Percentiles rank a stretch among this genome's conserved stretches.
phyloP scores from a whole-genome alignment of 37 sponge, comb jelly and placozoan genomes.

The Hormiphora californensis region DNA sequence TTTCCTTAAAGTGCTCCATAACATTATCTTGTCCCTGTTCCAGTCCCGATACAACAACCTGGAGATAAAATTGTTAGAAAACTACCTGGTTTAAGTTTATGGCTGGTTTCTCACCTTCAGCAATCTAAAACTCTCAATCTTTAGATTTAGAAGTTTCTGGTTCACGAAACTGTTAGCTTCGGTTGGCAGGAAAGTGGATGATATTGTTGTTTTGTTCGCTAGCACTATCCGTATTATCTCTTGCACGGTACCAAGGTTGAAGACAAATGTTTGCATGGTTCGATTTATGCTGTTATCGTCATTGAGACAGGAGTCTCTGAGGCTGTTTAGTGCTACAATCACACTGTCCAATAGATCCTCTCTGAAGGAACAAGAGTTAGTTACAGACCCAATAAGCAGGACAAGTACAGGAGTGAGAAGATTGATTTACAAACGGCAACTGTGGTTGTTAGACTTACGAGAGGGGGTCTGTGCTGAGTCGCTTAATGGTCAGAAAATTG shows the following conservation, averaged over 20 bases:
- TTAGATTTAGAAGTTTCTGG: not conserved
- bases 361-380: not conserved
- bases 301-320: not conserved
- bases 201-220: slow-evolving; percentile 4
- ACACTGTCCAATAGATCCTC: not conserved
- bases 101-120: slow-evolving; percentile 4
- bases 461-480: slow-evolving; percentile 28
- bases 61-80: not conserved
- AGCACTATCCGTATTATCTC: slow-evolving; percentile 25
- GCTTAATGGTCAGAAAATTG: not conserved
- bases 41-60: slow-evolving; percentile 30
- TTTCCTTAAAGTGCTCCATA: slow-evolving; percentile 25
- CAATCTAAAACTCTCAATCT: slow-evolving; percentile 28
- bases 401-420: not conserved
- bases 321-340: not conserved
- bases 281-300: slow-evolving; percentile 33
- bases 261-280: slow-evolving; percentile 38
- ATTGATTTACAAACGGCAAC: not conserved
- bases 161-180: slow-evolving; percentile 24
- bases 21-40: slow-evolving; percentile 44
- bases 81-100: not conserved
- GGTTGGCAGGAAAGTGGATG: slow-evolving; percentile 32
- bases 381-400: not conserved
- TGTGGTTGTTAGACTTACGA: not conserved
- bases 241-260: slow-evolving; percentile 12